Base-by-base conservation (phyloP, 1,140 invertebrate genomes). In the Agrilus planipennis region DNA sequence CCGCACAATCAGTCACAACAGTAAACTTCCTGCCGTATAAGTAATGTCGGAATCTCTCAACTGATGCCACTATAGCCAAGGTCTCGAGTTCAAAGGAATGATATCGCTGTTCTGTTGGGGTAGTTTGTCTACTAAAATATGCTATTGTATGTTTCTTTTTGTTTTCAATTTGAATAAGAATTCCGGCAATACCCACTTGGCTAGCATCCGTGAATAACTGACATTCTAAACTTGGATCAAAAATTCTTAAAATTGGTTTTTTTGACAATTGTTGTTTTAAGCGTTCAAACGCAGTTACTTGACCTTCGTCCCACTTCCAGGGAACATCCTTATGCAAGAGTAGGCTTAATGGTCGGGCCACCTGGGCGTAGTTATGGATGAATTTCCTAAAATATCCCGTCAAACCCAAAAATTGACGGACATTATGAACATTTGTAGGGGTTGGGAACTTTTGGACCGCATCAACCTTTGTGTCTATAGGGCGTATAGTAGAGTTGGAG, bases 21-120 rank as follows among this genome's bases (percentile, higher is more conserved):
- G 46, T 64, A 41, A 74, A n/a, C n/a, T n/a, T n/a, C n/a, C n/a
- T n/a, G n/a, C n/a, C n/a, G n/a, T n/a, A n/a, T 10, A 73, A 47
- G 52, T 64, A 73, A 23, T 58, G 44, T 6, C 55, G 44, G 46
- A 70, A 70, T 29, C 60, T 52, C 44, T 60, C 52, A 3, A 73
- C 51, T 1, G 62, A 61, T 46, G 60, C 56, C 2, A 71, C 52
- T n/a, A 71, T 52, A 3, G 65, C 64, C 2, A 72, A 39, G 9
- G 55, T 58, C 54, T 71, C 67, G 19, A 63, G 44, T 43, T 71
- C 65, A 11, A 57, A 61, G 18, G 53, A 55, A 10, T 53, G 48
- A 39, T 65, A 69, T n/a, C 62, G 53, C 10, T 34, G 46, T 51
- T 75, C 69, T 18, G 47, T 45, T 18, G 39, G 31, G 3, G 40